Evolutionary conservation across 2,888 invertebrate species (phyloP).

Genomic region (Coecobrya sp.): DNA sequence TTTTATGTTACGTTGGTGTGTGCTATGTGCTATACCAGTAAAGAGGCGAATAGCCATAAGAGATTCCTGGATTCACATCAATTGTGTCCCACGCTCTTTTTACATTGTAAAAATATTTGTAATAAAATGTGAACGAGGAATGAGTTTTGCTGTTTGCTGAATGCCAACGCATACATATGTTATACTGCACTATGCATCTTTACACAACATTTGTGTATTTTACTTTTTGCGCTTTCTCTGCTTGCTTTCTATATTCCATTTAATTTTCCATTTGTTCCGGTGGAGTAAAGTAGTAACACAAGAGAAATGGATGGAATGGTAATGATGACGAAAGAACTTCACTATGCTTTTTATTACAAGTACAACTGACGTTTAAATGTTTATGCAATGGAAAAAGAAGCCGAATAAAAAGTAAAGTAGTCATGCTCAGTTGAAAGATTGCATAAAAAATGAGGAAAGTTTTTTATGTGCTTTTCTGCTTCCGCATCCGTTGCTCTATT

Average conservation of each 20-base stretch:
- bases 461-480: not conserved
- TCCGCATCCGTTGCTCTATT: conserved; percentile 47
- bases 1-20: not conserved
- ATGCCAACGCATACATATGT: not conserved
- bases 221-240: not conserved
- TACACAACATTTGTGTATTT: not conserved
- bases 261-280: conserved; percentile 38
- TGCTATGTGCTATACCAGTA: not conserved
- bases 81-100: conserved; percentile 13
- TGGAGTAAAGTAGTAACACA: not conserved
- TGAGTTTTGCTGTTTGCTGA: not conserved
- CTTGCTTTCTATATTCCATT: conserved; percentile 13
- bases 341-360: conserved; percentile 1
- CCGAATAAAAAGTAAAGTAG: not conserved
- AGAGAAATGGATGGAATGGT: conserved; percentile 19
- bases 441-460: not conserved
- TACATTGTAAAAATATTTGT: conserved; percentile 41
- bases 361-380: conserved; percentile 35
- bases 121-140: conserved; percentile 6
- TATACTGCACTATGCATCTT: too few relatives aligned
- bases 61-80: conserved; percentile 33
- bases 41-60: not conserved
- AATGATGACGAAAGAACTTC: conserved; percentile 23
- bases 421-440: conserved; percentile 8
- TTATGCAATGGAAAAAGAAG: conserved; percentile 46